These are phyloP conservation scores for Enteromius paludinosus DNA, from an alignment of 2,797 vertebrate species.

Conservation along the genomic window DNA sequence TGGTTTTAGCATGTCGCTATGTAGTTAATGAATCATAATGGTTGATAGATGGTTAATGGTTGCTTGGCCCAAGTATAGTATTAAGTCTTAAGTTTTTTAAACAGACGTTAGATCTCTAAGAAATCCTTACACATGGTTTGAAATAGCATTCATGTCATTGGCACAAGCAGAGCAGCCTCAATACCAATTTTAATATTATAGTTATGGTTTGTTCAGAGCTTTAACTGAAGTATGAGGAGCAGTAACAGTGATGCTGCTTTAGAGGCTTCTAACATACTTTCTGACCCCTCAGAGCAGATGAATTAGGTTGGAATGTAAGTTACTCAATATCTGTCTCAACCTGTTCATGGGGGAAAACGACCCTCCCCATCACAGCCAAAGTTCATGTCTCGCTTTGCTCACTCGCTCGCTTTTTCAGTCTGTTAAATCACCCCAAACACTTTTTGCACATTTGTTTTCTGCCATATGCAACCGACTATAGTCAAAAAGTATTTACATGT, in stretches of 20 bases:
- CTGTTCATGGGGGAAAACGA: constrained; percentile 62
- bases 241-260: constrained; percentile 3
- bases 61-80: neutral
- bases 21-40: neutral
- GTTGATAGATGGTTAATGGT: neutral
- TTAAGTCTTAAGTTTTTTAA: neutral
- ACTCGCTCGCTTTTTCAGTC: neutral
- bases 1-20: neutral
- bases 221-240: neutral
- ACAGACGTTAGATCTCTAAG: neutral
- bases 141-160: neutral
- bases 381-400: neutral
- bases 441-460: neutral
- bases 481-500: no score
- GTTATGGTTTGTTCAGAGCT: neutral
- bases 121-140: neutral
- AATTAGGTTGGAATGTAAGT: constrained; percentile 75
- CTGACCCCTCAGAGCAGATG: constrained; percentile 44
- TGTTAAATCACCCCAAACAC: neutral
- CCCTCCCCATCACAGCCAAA: constrained; percentile 33
- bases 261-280: constrained; percentile 39
- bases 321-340: constrained; percentile 74
- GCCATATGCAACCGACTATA: neutral
- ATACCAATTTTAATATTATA: neutral
- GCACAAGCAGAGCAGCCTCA: no score